Percentiles rank a stretch among this genome's conserved stretches.
Evolutionary conservation across 2,113 vertebrate species (phyloP).

Genomic region (Neopipo cinnamomea): DNA sequence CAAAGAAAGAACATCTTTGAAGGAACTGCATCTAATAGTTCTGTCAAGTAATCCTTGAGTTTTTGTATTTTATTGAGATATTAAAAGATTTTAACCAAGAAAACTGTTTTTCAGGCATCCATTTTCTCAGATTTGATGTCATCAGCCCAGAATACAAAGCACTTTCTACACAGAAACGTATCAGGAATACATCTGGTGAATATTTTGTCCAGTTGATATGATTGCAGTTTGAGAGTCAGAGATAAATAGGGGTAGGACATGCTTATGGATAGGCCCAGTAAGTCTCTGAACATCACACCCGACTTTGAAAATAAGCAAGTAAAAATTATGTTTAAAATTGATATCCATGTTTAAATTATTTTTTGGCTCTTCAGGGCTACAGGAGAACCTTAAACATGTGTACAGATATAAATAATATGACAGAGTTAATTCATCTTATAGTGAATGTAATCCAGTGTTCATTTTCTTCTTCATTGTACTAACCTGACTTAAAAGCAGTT

Average conservation of each 20-base stretch:
- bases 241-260: not conserved
- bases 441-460: not conserved
- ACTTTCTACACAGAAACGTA: not conserved
- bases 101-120: not conserved
- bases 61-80: not conserved
- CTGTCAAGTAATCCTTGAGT: not conserved
- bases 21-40: not conserved
- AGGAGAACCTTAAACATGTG: not conserved
- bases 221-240: not conserved
- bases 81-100: not conserved
- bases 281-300: not conserved
- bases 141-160: not conserved
- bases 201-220: not conserved
- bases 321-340: not conserved
- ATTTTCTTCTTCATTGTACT: not conserved
- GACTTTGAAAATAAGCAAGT: not conserved
- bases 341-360: not conserved
- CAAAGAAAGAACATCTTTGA: not conserved
- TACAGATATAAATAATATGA: not conserved
- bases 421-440: not conserved
- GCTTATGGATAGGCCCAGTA: not conserved
- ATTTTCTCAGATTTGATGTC: not conserved
- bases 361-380: not conserved
- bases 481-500: not conserved
- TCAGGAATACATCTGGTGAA: not conserved